Percentiles rank a stretch among this genome's conserved stretches.
phyloP scores from a whole-genome alignment of 2,888 invertebrate genomes.

The Ctenicera cuprea region DNA sequence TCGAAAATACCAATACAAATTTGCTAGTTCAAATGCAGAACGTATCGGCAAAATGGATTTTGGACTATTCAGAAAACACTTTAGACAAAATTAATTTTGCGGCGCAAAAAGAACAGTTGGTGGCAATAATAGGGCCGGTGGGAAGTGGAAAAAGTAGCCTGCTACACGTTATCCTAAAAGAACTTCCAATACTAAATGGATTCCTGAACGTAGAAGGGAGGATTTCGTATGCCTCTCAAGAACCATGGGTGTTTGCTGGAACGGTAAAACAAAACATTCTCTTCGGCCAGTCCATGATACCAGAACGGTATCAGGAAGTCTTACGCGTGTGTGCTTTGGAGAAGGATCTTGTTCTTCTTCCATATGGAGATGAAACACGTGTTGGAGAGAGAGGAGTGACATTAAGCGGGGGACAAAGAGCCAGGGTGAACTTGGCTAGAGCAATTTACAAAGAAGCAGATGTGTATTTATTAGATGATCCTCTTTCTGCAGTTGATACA shows the following conservation, averaged over 20 bases:
- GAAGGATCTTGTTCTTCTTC: slow-evolving; percentile 81
- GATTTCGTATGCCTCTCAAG: slow-evolving; percentile 85
- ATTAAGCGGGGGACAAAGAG: slow-evolving; percentile 87
- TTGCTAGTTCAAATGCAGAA: slow-evolving; percentile 75
- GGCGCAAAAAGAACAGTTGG: slow-evolving; percentile 70
- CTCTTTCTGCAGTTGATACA: slow-evolving; percentile 91
- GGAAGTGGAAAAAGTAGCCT: slow-evolving; percentile 77
- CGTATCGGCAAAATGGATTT: slow-evolving; percentile 80
- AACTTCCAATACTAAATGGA: slow-evolving; percentile 81
- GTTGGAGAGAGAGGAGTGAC: slow-evolving; percentile 85
- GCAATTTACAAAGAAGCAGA: slow-evolving; percentile 88
- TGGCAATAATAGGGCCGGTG: slow-evolving; percentile 76
- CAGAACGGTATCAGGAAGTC: slow-evolving; percentile 78
- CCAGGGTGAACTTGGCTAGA: slow-evolving; percentile 88
- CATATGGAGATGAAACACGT: slow-evolving; percentile 85
- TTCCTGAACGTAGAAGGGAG: slow-evolving; percentile 79
- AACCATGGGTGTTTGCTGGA: slow-evolving; percentile 87
- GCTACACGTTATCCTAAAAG: slow-evolving; percentile 77
- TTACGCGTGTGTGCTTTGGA: slow-evolving; percentile 81
- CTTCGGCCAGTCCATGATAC: slow-evolving; percentile 85
- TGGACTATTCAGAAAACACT: slow-evolving; percentile 52
- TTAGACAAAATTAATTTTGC: slow-evolving; percentile 69
- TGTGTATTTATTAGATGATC: slow-evolving; percentile 90
- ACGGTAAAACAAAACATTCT: slow-evolving; percentile 92
- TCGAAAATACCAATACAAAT: not conserved